Conservation (phyloP, 2,888 invertebrate genomes). For the Heliconius sara region DNA sequence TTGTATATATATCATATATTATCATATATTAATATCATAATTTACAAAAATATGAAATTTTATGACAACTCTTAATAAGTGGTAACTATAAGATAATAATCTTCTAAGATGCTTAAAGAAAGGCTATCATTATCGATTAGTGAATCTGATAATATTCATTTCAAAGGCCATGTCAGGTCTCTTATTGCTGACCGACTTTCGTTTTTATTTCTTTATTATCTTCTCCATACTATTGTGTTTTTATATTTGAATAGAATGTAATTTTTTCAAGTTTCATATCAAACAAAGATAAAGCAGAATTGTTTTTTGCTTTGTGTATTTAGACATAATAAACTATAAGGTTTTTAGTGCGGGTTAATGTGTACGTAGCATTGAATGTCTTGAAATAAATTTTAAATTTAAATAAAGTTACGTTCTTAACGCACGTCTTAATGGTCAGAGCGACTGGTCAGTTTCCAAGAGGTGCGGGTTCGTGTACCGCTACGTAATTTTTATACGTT, state of each 20-base stretch:
- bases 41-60: conserved; percentile 36
- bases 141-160: conserved; percentile 1
- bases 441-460: too few species aligned
- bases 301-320: background rate
- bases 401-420: too few species aligned
- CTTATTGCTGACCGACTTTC: conserved; percentile 44
- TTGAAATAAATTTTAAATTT: too few species aligned
- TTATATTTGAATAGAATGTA: conserved; percentile 26
- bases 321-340: background rate
- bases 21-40: conserved; percentile 33
- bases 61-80: conserved; percentile 15
- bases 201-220: conserved; percentile 43
- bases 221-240: conserved; percentile 34
- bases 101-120: conserved; percentile 6
- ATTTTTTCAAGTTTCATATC: conserved; percentile 11
- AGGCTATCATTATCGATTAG: conserved; percentile 11
- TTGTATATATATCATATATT: too few species aligned
- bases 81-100: conserved; percentile 1
- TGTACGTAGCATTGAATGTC: too few species aligned
- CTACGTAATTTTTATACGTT: too few species aligned
- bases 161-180: conserved; percentile 42
- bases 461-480: too few species aligned
- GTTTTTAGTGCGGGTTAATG: background rate
- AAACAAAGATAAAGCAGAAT: conserved; percentile 14
- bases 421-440: too few species aligned